These are phyloP conservation scores for Meandrina meandrites DNA, from an alignment of 92 coral and sea anemone genomes.

Conservation along the genomic window DNA sequence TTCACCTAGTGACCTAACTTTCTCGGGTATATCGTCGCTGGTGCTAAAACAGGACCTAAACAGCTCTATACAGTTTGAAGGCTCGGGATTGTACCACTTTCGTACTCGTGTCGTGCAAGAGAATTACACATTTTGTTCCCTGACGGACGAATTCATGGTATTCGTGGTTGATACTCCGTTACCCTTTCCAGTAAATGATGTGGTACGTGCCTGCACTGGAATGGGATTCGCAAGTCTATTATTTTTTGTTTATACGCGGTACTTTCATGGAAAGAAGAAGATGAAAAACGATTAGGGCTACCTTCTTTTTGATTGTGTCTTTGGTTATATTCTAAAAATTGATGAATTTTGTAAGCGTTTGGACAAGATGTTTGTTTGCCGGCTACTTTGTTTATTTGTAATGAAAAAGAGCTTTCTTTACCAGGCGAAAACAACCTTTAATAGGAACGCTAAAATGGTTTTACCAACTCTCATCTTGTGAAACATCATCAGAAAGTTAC, in stretches of 20 bases:
- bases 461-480: background rate
- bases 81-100: conserved; percentile 94
- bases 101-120: conserved; percentile 86
- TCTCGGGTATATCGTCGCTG: conserved; percentile 42
- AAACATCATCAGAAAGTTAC: background rate
- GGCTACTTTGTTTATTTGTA: background rate
- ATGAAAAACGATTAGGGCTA: conserved; percentile 65
- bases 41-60: conserved; percentile 74
- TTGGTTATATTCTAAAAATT: background rate
- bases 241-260: conserved; percentile 71
- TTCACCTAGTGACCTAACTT: conserved; percentile 53
- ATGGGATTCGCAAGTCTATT: conserved; percentile 79
- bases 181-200: conserved; percentile 87
- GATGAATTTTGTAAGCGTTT: background rate
- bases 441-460: background rate
- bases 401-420: background rate
- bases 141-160: conserved; percentile 87
- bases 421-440: background rate
- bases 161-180: conserved; percentile 87
- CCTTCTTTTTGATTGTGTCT: background rate
- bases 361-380: background rate
- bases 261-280: conserved; percentile 79
- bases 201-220: conserved; percentile 91
- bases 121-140: conserved; percentile 85
- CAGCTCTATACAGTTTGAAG: conserved; percentile 86